A percentile compares a stretch with the other conserved stretches of the same genome.
Evolutionary conservation across 2,113 vertebrate genomes (phyloP).

Genomic region (Malurus alboscapulatus): DNA sequence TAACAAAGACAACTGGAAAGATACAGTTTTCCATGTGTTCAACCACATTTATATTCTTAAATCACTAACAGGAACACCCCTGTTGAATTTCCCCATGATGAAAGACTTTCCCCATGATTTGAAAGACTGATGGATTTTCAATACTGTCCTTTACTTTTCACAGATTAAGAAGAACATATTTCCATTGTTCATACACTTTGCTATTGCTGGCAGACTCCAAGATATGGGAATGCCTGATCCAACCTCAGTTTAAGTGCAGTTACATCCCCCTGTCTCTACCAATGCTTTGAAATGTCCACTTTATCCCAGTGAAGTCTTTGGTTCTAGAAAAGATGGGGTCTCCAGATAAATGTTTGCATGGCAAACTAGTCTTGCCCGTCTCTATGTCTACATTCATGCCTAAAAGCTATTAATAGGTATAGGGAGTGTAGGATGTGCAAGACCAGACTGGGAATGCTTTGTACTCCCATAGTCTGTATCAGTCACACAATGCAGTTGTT

Average conservation of each 20-base stretch:
- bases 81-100: neutral
- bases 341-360: neutral
- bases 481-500: neutral
- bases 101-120: no score
- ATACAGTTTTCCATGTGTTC: neutral
- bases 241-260: neutral
- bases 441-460: neutral
- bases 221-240: neutral
- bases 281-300: neutral
- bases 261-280: neutral
- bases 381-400: neutral
- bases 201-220: neutral
- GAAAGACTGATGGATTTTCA: neutral
- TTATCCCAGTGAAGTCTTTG: neutral
- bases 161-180: neutral
- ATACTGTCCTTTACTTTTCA: neutral
- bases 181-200: neutral
- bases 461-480: neutral
- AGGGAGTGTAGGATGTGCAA: neutral
- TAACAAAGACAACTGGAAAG: neutral
- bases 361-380: neutral
- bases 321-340: neutral
- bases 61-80: neutral
- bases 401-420: neutral
- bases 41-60: neutral